phyloP scores from a whole-genome alignment of 2,888 invertebrate species.

The Achlya flavicornis region DNA sequence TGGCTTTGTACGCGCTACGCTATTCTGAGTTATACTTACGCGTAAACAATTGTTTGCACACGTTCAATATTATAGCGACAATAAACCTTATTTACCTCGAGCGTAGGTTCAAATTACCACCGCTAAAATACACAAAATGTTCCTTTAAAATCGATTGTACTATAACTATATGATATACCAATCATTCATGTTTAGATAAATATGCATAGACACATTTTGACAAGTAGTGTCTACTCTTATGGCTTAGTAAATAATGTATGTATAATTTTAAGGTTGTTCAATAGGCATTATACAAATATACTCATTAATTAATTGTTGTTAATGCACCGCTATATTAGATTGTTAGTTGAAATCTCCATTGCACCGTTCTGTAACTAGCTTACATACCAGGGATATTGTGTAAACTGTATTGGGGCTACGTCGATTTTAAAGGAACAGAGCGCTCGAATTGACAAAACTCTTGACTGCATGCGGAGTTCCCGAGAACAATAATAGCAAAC shows the following conservation, averaged over 20 bases:
- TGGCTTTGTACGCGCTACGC: constrained; percentile 42
- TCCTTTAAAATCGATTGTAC: constrained; percentile 12
- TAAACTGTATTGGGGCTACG: too few species aligned
- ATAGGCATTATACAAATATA: not conserved
- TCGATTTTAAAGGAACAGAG: too few species aligned
- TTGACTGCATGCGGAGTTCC: too few species aligned
- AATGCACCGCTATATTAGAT: not conserved
- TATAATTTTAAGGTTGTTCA: not conserved
- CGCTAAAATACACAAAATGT: constrained; percentile 12
- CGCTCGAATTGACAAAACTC: too few species aligned
- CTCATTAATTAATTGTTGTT: not conserved
- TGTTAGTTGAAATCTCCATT: not conserved
- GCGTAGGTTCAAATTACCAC: not conserved
- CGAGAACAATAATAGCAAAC: not conserved
- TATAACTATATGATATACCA: not conserved
- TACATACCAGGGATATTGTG: too few species aligned
- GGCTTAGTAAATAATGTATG: not conserved
- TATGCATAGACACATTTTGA: not conserved
- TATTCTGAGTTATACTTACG: constrained; percentile 57
- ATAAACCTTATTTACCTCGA: constrained; percentile 3
- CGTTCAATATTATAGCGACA: not conserved
- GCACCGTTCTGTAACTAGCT: too few species aligned
- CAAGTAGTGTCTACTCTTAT: not conserved
- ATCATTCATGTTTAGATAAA: not conserved
- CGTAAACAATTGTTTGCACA: constrained; percentile 19